Evolutionary conservation across 2,888 invertebrate genomes (phyloP), one percentile per base, ranked within the genome.

Genomic region (Oscheius myriophilus): DNA sequence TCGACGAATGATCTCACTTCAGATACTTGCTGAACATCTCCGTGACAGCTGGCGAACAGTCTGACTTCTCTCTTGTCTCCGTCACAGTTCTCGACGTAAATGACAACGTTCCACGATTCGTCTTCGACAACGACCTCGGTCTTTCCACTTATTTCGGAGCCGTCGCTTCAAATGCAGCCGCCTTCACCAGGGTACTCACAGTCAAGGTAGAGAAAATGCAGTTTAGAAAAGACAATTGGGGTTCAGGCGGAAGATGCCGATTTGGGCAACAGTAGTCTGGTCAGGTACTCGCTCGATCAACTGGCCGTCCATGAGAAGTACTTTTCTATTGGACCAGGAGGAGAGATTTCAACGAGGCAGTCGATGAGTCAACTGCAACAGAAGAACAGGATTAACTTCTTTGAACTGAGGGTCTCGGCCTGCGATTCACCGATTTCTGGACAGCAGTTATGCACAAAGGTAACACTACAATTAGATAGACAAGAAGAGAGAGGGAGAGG

Each of bases 81-180:
- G 78, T 86, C 26, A 77, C 75, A 1, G 82, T 86, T 3, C 72
- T 83, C 86, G 97, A 97, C 86, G 92, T 93, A 26, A 97, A 97
- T 88, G 97, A 97, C 89, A 96, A 96, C 88, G 90, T 92, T 0
- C 97, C 97, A 0, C 46, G 92, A 84, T 97, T 97, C 86, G 92
- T 92, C 23, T 84, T 73, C 53, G 78, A 83, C 65, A 81, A 79
- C 23, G 82, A 83, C 51, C 71, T 81, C 25, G 78, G 76, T 9
- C 57, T 82, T 4, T 57, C 72, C 49, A 72, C 75, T 11, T 85
- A 85, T 64, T 86, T 85, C 62, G 84, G 78, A 57, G 86, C 81
- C 14, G 76, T 86, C 2, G 76, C 82, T 0, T 73, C 78, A 3
- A 59, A 68, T 6, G 82, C 86, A 1, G 71, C 73, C 12, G 79